These are phyloP conservation scores for Diarsia mendica DNA, from an alignment of 2,888 invertebrate species.

Conservation along the genomic window DNA sequence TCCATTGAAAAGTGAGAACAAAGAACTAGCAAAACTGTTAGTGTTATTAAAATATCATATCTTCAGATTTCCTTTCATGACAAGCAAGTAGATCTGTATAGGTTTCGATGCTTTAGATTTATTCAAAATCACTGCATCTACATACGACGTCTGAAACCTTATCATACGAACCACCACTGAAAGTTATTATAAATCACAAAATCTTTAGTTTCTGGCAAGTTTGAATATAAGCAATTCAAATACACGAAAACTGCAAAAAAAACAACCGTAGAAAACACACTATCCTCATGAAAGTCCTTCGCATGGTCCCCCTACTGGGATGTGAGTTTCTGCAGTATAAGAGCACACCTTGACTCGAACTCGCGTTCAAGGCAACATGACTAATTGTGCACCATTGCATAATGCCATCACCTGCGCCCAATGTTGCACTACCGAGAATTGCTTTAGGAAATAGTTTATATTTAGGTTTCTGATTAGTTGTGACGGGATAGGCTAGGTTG, in stretches of 20 bases:
- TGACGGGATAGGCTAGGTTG: conserved; percentile 9
- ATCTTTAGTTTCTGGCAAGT: too few species aligned
- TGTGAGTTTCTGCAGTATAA: conserved; percentile 42
- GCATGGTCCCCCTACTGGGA: conserved; percentile 45
- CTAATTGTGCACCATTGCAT: conserved; percentile 62
- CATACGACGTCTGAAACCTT: background rate
- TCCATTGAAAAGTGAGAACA: too few species aligned
- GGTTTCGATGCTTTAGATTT: background rate
- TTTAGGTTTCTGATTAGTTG: conserved; percentile 42
- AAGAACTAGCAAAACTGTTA: too few species aligned
- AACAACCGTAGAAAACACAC: background rate
- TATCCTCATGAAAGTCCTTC: background rate
- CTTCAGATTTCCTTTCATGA: background rate
- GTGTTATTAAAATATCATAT: too few species aligned
- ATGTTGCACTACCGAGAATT: conserved; percentile 39
- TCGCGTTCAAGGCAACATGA: conserved; percentile 55
- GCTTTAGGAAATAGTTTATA: conserved; percentile 50
- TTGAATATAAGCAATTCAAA: background rate
- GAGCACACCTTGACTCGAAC: conserved; percentile 63
- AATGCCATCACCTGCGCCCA: conserved; percentile 45
- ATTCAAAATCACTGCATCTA: background rate
- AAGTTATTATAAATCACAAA: background rate
- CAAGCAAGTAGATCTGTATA: too few species aligned
- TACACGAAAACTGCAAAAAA: background rate
- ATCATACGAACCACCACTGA: background rate